These are phyloP conservation scores for Rambutsinella grinnellia DNA, from an alignment of 2,888 invertebrate species.

Conservation along the genomic window DNA sequence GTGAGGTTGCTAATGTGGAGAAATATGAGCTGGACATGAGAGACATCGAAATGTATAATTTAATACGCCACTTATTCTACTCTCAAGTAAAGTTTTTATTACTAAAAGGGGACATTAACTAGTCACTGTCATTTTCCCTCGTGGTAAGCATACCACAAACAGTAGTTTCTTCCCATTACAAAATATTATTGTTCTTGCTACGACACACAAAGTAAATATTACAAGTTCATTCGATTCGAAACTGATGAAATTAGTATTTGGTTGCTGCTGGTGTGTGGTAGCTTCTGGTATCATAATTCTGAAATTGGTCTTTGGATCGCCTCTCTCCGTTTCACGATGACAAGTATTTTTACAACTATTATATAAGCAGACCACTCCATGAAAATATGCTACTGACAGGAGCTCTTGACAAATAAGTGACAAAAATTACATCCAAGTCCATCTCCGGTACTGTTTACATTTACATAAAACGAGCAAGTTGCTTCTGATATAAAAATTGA, in stretches of 20 bases:
- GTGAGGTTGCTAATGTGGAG: conserved; percentile 18
- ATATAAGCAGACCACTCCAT: too few species aligned
- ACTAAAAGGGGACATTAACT: too few species aligned
- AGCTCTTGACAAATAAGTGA: conserved; percentile 54
- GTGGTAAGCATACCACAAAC: not conserved
- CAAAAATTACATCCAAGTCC: conserved; percentile 25
- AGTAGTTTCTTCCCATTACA: not conserved
- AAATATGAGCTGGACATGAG: conserved; percentile 12
- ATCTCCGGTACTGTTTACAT: not conserved
- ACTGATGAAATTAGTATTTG: too few species aligned
- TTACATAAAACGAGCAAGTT: not conserved
- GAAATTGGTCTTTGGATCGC: too few species aligned
- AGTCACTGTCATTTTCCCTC: too few species aligned
- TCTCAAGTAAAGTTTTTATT: not conserved
- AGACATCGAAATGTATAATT: not conserved
- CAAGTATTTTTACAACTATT: too few species aligned
- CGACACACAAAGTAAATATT: not conserved
- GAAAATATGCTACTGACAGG: too few species aligned
- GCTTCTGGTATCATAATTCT: too few species aligned
- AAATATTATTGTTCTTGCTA: not conserved
- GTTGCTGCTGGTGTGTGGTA: too few species aligned
- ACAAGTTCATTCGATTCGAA: not conserved
- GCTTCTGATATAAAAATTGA: not conserved
- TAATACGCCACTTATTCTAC: conserved; percentile 3
- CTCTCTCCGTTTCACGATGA: too few species aligned